These are phyloP conservation scores for Heterodera filipjevi DNA, from an alignment of 2,888 invertebrate genomes.

Conservation along the genomic window DNA sequence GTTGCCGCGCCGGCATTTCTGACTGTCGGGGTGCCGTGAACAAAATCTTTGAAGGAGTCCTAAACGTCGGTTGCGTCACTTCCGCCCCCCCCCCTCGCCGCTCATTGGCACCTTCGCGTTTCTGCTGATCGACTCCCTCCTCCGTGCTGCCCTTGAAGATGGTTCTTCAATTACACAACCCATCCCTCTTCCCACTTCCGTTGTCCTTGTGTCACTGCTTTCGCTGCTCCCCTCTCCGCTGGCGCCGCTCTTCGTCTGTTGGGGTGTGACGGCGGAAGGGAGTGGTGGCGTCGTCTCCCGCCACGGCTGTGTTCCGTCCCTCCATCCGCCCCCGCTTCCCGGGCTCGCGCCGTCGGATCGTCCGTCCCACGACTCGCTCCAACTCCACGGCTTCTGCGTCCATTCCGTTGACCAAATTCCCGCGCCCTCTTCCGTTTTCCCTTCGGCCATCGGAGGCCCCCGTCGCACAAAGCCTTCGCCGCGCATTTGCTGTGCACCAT, in stretches of 20 bases:
- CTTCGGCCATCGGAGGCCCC: background rate
- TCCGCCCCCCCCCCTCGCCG: background rate
- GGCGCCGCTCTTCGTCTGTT: background rate
- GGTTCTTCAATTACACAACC: conserved; percentile 6
- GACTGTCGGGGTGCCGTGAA: conserved; percentile 20
- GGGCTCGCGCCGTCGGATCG: background rate
- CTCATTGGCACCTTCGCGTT: background rate
- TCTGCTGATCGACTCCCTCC: background rate
- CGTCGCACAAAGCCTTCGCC: conserved; percentile 20
- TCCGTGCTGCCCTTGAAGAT: background rate
- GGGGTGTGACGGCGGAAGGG: background rate
- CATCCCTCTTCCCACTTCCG: background rate
- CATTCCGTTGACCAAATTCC: conserved; percentile 16
- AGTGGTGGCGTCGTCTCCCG: background rate
- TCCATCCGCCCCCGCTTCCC: background rate
- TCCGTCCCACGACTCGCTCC: conserved; percentile 15
- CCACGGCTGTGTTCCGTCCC: background rate
- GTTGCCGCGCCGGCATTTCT: background rate
- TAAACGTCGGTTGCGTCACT: background rate
- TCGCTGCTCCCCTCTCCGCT: background rate
- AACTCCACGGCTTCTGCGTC: conserved; percentile 27
- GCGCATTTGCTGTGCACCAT: conserved; percentile 3
- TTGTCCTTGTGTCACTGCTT: background rate
- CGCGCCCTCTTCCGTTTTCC: background rate
- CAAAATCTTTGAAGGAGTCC: conserved; percentile 18